Evolutionary conservation across 2,797 vertebrate genomes (phyloP).

Genomic region (Lacerta viridis): DNA sequence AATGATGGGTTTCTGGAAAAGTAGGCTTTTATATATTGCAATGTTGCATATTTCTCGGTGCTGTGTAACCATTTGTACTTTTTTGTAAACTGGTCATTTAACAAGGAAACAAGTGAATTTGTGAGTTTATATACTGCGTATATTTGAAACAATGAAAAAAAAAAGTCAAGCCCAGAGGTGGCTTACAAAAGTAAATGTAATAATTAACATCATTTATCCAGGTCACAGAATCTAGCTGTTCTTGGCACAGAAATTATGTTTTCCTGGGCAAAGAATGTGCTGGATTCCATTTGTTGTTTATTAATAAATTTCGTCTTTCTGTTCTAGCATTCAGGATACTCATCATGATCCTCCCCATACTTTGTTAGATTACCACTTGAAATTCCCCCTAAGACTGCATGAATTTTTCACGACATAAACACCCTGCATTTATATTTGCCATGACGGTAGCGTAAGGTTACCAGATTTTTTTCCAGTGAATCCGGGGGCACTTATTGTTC

Average conservation of each 20-base stretch:
- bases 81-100: too few species aligned
- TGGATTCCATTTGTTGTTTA: background rate
- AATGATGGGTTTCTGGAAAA: too few species aligned
- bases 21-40: too few species aligned
- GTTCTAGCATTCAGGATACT: too few species aligned
- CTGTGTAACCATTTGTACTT: too few species aligned
- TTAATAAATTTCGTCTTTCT: background rate
- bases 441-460: conserved; percentile 30
- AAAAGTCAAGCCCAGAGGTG: background rate
- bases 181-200: background rate
- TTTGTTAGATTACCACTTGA: conserved; percentile 74
- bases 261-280: background rate
- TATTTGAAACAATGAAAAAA: too few species aligned
- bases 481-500: too few species aligned
- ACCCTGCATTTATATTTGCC: conserved; percentile 54
- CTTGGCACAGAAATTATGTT: background rate
- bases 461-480: too few species aligned
- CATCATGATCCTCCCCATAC: background rate
- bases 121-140: too few species aligned
- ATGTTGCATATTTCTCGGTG: too few species aligned
- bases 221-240: background rate
- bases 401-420: conserved; percentile 43
- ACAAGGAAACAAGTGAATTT: too few species aligned
- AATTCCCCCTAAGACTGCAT: conserved; percentile 69
- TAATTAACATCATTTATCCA: background rate